These are phyloP conservation scores for Ciconia nigra DNA, from an alignment of 2,797 vertebrate species.

Conservation along the genomic window DNA sequence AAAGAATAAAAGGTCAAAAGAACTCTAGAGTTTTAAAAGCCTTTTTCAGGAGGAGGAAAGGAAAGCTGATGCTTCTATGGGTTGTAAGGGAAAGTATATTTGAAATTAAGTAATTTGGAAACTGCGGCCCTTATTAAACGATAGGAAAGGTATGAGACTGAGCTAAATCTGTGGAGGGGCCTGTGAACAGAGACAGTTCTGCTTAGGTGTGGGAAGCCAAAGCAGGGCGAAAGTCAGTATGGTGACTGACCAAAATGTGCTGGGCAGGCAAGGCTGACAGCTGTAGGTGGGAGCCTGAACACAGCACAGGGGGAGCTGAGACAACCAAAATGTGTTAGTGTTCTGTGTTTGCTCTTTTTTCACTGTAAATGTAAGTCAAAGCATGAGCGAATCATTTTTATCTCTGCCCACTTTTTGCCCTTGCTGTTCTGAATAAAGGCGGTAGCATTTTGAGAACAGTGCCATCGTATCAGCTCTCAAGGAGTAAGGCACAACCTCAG, in stretches of 20 bases:
- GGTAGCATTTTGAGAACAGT: background rate
- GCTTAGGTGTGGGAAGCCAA: background rate
- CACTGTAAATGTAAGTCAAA: background rate
- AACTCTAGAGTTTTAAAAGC: background rate
- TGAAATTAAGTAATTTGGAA: background rate
- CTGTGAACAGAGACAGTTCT: background rate
- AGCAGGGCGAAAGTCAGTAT: background rate
- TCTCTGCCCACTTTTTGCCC: background rate
- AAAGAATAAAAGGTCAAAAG: background rate
- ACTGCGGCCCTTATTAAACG: background rate
- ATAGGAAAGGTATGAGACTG: background rate
- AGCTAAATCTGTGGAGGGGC: background rate
- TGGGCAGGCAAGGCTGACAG: background rate
- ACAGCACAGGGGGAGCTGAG: background rate
- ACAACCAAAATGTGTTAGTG: background rate
- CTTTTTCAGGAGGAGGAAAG: background rate
- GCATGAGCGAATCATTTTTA: background rate
- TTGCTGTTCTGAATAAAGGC: background rate
- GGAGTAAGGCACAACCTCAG: background rate
- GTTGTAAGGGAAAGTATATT: background rate
- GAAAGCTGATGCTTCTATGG: background rate
- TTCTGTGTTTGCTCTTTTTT: background rate
- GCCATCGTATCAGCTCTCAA: background rate
- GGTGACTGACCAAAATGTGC: too few species aligned
- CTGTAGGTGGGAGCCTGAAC: background rate